These are phyloP conservation scores for Zaprionus tsacasi DNA, from an alignment of 1,140 invertebrate genomes.

Conservation along the genomic window DNA sequence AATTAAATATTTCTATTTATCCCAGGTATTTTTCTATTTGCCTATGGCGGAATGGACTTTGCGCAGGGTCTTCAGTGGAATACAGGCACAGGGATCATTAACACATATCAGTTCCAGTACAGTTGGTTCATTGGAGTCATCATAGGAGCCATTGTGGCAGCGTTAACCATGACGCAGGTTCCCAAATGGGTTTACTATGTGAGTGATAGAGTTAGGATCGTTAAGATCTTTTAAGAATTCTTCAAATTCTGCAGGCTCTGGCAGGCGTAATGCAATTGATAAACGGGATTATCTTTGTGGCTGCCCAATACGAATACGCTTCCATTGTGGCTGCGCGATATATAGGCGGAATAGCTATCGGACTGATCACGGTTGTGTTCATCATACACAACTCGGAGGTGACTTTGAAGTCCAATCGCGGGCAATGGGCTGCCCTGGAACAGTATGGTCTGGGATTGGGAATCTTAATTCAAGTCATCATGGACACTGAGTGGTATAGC, in stretches of 20 bases:
- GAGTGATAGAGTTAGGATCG: slow-evolving; percentile 13
- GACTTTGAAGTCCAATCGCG: slow-evolving; percentile 30
- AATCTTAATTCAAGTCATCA: slow-evolving; percentile 65
- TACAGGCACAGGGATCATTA: neutral
- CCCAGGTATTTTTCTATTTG: slow-evolving; percentile 42
- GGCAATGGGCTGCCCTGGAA: slow-evolving; percentile 35
- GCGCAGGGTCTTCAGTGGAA: slow-evolving; percentile 51
- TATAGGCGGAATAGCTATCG: slow-evolving; percentile 53
- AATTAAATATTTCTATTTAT: neutral
- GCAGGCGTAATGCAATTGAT: slow-evolving; percentile 38
- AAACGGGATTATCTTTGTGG: slow-evolving; percentile 50
- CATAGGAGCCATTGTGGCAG: slow-evolving; percentile 45
- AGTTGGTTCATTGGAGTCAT: slow-evolving; percentile 61
- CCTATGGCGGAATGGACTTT: slow-evolving; percentile 55
- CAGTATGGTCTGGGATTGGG: slow-evolving; percentile 50
- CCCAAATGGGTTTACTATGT: slow-evolving; percentile 49
- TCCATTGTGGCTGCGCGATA: slow-evolving; percentile 54
- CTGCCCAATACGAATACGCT: slow-evolving; percentile 31
- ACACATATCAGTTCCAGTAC: slow-evolving; percentile 25
- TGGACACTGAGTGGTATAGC: slow-evolving; percentile 42
- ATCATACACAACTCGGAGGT: slow-evolving; percentile 57
- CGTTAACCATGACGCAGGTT: slow-evolving; percentile 10
- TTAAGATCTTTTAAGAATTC: neutral
- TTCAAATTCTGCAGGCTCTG: slow-evolving; percentile 6
- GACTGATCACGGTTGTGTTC: slow-evolving; percentile 44